Evolutionary conservation across 2,888 invertebrate species (phyloP), one percentile per base, ranked within the genome.

Genomic region (Microctonus hyperodae): DNA sequence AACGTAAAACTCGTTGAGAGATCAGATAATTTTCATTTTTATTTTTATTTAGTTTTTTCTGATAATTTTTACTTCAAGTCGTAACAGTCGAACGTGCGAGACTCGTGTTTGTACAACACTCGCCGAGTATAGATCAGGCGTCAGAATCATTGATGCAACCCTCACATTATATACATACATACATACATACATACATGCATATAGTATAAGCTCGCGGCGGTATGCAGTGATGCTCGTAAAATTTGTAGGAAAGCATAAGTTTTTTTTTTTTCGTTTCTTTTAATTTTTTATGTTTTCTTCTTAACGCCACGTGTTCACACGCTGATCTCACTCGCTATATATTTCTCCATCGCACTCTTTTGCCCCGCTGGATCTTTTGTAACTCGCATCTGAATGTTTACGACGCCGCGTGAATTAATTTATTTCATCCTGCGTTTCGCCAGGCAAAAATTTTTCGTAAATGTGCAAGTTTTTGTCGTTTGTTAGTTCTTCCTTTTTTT

Each of bases 361-460:
- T 16, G 4, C 44, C 20, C 44, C 16, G 16, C 44, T 7, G 6
- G 44, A 7, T 16, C 44, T 44, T 44, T 44, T 44, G 44, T 44
- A 44, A 37, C 35, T 66, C 48, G 48, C 48, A 22, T 66, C 56
- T 33, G 28, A 22, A 35, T 55, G 60, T 67, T 67, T 67, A 67
- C 66, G 65, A 66, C 55, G 23, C 28, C 63, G 37, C 25, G 22
- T 31, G 33, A 35, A 22, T 59, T 48, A 69, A 66, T 64, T 66
- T 63, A 63, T 69, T 58, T 35, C n/a, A 60, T 23, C 64, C 64
- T 60, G n/a, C 16, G 16, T 16, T 16, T 16, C 44, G 16, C 16
- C 44, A 44, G 16, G n/a, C n/a, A n/a, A n/a, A n/a, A 44, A 44
- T 44, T 44, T 16, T 44, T 44, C 44, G 44, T 44, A n/a, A 44